Evolutionary conservation across 2,797 vertebrate genomes (phyloP), one percentile per base, ranked within the genome.

Genomic region (Macroramphosus scolopax): DNA sequence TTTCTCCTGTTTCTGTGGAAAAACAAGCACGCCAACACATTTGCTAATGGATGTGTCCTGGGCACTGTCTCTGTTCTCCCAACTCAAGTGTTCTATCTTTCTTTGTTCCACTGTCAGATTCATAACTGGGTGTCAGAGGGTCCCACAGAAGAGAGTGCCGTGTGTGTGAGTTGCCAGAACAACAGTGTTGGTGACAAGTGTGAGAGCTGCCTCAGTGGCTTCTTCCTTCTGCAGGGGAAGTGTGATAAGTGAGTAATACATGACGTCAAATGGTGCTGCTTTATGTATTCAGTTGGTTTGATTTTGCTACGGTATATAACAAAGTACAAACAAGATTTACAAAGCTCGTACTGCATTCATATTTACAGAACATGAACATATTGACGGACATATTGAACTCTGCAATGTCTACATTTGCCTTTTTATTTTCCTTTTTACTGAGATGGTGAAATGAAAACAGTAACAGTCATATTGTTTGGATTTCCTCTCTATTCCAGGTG

Each of bases 91-190:
- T 2, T 20, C 10, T 8, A 26, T 44, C 14, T 60, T 13, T 39
- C 5, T 34, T 42, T 29, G 10, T 48, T 6, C 25, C 4, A 36
- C 24, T n/a, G 12, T 47, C 51, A 96, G 93, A 91, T 95, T 49
- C 84, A 89, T 20, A 82, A 68, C 30, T 94, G 92, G 92, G 89
- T 93, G 51, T 68, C 79, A 0, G 92, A 95, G 73, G 95, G 95
- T 14, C 93, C 95, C 0, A 85, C 87, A 0, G 93, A 95, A 58
- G 93, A 95, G 0, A 89, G 81, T 1, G 94, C 93, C 0, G 83
- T 96, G 20, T 97, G 95, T 52, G 93, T 94, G 35, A 92, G 80
- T 63, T 97, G 95, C 73, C 93, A 93, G 78, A 95, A 97, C 82
- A 95, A 92, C 86, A 96, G 94, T 50, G 89, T 91, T 0, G 94